Conservation (phyloP, 2,888 invertebrate species). For the Formica aserva region DNA sequence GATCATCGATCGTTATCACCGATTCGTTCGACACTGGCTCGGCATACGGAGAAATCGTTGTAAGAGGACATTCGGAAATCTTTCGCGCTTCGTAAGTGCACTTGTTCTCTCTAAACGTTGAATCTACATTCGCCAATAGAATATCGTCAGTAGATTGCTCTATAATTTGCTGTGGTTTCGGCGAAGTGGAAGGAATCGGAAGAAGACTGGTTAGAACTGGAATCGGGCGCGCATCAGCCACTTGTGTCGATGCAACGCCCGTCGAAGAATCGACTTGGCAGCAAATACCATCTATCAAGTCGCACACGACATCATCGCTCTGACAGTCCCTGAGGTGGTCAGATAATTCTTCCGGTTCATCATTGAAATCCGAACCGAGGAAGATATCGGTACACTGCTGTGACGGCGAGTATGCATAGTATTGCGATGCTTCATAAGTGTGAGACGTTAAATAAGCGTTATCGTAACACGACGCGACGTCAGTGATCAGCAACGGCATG, state of each 20-base stretch:
- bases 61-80: background rate
- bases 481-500: background rate
- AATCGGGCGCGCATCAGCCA: background rate
- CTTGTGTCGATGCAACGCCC: background rate
- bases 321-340: background rate
- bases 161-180: background rate
- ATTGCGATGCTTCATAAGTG: background rate
- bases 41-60: conserved; percentile 11
- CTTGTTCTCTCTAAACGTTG: conserved; percentile 6
- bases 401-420: background rate
- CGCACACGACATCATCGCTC: background rate
- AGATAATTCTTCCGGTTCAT: background rate
- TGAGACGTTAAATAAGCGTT: background rate
- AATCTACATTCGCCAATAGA: background rate
- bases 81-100: conserved; percentile 24
- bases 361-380: background rate
- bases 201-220: conserved; percentile 1
- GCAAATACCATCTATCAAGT: conserved; percentile 38
- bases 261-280: conserved; percentile 11
- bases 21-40: conserved; percentile 55
- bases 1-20: conserved; percentile 71
- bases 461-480: background rate
- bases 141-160: background rate
- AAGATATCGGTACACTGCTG: background rate
- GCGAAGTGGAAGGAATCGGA: background rate